Conservation (phyloP, 2,797 vertebrate species). For the Falco naumanni region DNA sequence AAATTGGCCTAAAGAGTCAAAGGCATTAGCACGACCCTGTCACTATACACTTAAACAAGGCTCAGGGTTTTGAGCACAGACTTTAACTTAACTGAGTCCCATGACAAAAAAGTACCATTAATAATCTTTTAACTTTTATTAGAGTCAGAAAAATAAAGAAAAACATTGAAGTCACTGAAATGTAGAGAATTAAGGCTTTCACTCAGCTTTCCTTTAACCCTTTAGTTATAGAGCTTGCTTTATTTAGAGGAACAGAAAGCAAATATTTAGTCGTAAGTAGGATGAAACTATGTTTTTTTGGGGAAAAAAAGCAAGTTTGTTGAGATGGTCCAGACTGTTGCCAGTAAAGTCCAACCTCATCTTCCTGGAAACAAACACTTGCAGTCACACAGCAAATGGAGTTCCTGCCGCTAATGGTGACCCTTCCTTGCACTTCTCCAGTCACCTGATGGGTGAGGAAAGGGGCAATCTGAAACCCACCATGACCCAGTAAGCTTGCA, state of each 20-base stretch:
- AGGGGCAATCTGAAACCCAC: background rate
- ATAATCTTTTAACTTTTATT: background rate
- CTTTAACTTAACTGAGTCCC: background rate
- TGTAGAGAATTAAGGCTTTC: background rate
- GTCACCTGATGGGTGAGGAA: background rate
- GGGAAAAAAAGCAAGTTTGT: background rate
- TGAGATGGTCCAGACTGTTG: background rate
- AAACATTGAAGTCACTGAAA: background rate
- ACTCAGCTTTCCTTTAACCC: background rate
- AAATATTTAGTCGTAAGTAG: background rate
- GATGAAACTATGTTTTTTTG: background rate
- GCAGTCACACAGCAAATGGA: background rate
- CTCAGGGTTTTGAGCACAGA: background rate
- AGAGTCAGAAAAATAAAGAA: background rate
- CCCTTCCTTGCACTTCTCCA: background rate
- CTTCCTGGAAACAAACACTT: background rate
- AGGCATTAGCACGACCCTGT: background rate
- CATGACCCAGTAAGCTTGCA: background rate
- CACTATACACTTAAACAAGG: background rate
- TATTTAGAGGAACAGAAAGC: background rate
- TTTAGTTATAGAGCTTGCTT: background rate
- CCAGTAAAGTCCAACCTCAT: background rate
- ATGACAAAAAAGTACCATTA: background rate
- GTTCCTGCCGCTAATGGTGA: background rate
- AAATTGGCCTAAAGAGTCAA: slow-evolving; percentile 11